These are phyloP conservation scores for Limonius californicus DNA, from an alignment of 1,140 invertebrate genomes.

Conservation along the genomic window DNA sequence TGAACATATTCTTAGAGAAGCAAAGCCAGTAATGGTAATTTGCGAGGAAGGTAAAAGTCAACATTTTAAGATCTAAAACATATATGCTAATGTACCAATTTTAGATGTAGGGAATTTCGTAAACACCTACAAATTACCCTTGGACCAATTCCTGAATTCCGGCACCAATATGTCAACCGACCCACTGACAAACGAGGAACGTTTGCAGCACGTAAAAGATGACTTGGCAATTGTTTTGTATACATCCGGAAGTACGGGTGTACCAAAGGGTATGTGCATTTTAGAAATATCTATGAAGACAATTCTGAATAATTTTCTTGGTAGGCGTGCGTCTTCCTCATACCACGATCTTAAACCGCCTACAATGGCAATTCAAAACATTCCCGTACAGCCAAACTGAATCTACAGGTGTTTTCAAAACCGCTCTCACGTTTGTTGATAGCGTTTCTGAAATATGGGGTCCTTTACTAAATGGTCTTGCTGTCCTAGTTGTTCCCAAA, in stretches of 20 bases:
- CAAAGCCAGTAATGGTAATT: slow-evolving; percentile 66
- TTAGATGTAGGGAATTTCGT: slow-evolving; percentile 23
- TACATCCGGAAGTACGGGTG: slow-evolving; percentile 89
- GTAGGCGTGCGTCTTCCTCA: slow-evolving; percentile 77
- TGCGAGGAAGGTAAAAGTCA: slow-evolving; percentile 52
- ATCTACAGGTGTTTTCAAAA: slow-evolving; percentile 75
- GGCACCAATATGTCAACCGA: slow-evolving; percentile 24
- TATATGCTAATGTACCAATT: background rate
- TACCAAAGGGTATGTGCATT: slow-evolving; percentile 72
- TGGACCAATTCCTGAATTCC: slow-evolving; percentile 29
- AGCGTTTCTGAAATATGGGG: slow-evolving; percentile 84
- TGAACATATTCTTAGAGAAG: slow-evolving; percentile 71
- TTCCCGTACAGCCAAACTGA: slow-evolving; percentile 69
- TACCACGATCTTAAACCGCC: slow-evolving; percentile 70
- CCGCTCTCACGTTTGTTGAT: slow-evolving; percentile 84
- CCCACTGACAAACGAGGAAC: slow-evolving; percentile 28
- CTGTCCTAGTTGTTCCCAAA: slow-evolving; percentile 68
- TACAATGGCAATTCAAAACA: slow-evolving; percentile 79
- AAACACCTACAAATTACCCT: slow-evolving; percentile 30
- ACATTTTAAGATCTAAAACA: background rate
- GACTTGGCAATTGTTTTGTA: slow-evolving; percentile 78
- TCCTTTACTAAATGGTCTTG: slow-evolving; percentile 66
- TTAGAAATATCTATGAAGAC: background rate
- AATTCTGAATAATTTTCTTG: slow-evolving; percentile 21
- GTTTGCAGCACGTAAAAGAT: slow-evolving; percentile 42